Evolutionary conservation across 2,797 vertebrate genomes (phyloP).

Genomic region (Peromyscus nudipes): DNA sequence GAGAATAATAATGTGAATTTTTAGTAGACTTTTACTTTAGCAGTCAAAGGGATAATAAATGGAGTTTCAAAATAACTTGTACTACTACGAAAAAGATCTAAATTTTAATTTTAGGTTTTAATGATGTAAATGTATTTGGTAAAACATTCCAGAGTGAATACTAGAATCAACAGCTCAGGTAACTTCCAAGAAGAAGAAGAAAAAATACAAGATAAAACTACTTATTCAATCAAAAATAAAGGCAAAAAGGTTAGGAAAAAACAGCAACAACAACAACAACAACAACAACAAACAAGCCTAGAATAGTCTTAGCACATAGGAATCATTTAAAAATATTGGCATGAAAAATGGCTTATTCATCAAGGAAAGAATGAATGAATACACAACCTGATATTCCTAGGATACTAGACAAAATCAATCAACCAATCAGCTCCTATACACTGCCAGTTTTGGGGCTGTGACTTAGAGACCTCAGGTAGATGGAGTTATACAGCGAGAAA

Average conservation of each 20-base stretch:
- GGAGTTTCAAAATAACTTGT: neutral
- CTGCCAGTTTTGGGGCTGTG: neutral
- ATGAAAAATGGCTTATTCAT: neutral
- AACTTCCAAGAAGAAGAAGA: neutral
- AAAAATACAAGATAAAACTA: slow-evolving; percentile 29
- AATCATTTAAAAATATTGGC: slow-evolving; percentile 11
- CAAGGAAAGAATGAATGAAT: neutral
- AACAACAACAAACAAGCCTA: neutral
- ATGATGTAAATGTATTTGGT: slow-evolving; percentile 1
- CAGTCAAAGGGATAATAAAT: neutral
- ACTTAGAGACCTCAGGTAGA: neutral
- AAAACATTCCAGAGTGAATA: slow-evolving; percentile 17
- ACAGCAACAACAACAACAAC: no score
- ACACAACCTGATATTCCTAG: neutral
- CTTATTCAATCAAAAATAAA: slow-evolving; percentile 40
- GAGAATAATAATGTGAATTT: neutral
- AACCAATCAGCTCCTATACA: neutral
- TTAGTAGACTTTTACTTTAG: slow-evolving; percentile 1
- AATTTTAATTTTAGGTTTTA: slow-evolving; percentile 40
- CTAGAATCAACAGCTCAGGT: slow-evolving; percentile 13
- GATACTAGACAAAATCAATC: neutral
- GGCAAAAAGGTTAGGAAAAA: neutral
- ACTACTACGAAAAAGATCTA: neutral
- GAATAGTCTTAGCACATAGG: neutral
- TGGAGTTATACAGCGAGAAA: slow-evolving; percentile 13